A percentile compares a stretch with the other conserved stretches of the same genome.
Conservation (phyloP, 2,113 vertebrate species). For the Sander vitreus region DNA sequence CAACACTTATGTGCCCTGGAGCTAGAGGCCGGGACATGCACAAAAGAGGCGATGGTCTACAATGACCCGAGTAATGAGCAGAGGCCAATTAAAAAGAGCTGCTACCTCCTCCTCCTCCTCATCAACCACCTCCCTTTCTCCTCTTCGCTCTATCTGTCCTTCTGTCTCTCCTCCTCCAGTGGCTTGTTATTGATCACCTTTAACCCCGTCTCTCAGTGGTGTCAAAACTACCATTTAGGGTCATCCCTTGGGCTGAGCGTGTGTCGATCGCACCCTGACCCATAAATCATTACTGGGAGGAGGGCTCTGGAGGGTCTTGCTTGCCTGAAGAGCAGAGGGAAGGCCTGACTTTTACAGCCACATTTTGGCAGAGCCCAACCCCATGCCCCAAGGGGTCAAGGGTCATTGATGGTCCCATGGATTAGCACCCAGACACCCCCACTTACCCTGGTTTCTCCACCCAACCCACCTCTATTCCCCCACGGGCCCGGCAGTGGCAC, state of each 20-base stretch:
- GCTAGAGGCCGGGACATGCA: constrained; percentile 50
- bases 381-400: constrained; percentile 73
- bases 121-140: constrained; percentile 43
- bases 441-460: constrained; percentile 35
- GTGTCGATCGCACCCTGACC: constrained; percentile 88
- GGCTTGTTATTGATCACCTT: constrained; percentile 96
- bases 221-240: constrained; percentile 93
- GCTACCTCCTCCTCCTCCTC: constrained; percentile 49
- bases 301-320: constrained; percentile 40
- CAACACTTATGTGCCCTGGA: constrained; percentile 50
- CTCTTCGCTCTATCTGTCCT: constrained; percentile 60
- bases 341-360: constrained; percentile 73
- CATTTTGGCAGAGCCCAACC: constrained; percentile 57
- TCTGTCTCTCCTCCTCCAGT: constrained; percentile 75
- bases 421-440: constrained; percentile 75
- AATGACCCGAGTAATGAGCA: constrained; percentile 83
- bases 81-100: constrained; percentile 90
- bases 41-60: constrained; percentile 76
- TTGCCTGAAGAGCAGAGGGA: constrained; percentile 44
- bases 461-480: constrained; percentile 62
- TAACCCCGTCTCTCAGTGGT: constrained; percentile 92
- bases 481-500: constrained; percentile 58
- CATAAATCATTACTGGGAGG: constrained; percentile 88
- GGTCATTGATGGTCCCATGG: constrained; percentile 75
- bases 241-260: constrained; percentile 86